Evolutionary conservation across 2,888 invertebrate species (phyloP), one percentile per base, ranked within the genome.

Genomic region (Drosophila quinaria): DNA sequence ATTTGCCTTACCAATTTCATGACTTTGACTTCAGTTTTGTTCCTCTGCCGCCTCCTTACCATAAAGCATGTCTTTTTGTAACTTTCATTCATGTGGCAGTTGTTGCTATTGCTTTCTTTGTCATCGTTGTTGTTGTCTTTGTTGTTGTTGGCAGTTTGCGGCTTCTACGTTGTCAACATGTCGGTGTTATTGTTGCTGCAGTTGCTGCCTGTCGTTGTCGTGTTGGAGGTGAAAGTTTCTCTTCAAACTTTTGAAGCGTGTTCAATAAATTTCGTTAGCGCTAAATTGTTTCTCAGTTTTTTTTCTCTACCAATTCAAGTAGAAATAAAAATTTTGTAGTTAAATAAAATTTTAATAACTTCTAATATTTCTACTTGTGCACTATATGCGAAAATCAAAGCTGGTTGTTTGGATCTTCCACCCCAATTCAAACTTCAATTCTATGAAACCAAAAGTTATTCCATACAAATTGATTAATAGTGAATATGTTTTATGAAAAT

Each of bases 191-290:
- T 70, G 62, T 67, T 73, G 46, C 58, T 67, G 67, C 65, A 61
- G 62, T 47, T 64, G 62, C 39, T 64, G 64, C 11, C 66, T 66
- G 75, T 64, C 70, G 63, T 47, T 66, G 75, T 66, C 70, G 63
- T 47, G 70, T 72, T 73, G 74, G 78, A 71, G 90, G 90, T 89
- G 90, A 90, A 90, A 90, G 90, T 90, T 90, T 90, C 79, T 78
- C 72, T 74, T 62, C 67, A 59, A 58, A 69, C 69, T 67, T 68
- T 69, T 70, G 39, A 72, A 81, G 70, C 69, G 78, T 78, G 78
- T 81, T 88, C 79, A 70, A 78, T 76, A 74, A 63, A 74, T 74
- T 79, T 78, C 37, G 63, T 59, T 63, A 58, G 51, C 73, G 74
- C 51, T 75, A 65, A 70, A 66, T 62, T 62, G 61, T 58, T 70